Percentiles rank a stretch among this genome's conserved stretches.
These are phyloP conservation scores for Dysidea cf. avara DNA, from an alignment of 37 sponge, comb jelly and placozoan species.

Conservation along the genomic window DNA sequence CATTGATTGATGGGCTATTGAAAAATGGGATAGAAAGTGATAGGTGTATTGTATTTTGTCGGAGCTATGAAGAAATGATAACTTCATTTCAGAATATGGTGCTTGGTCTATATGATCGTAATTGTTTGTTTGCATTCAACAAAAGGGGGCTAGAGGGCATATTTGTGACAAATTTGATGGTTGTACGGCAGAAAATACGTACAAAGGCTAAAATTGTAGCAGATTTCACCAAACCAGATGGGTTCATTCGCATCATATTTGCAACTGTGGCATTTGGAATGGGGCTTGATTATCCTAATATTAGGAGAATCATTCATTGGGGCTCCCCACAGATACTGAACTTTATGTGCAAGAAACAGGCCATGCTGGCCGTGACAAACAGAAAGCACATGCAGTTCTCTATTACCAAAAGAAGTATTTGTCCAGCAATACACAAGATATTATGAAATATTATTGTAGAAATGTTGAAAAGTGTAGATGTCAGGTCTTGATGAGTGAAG, in stretches of 20 bases:
- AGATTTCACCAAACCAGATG: conserved; percentile 21
- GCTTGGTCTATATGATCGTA: neutral
- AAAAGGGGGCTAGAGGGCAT: no score
- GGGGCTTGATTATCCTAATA: conserved; percentile 51
- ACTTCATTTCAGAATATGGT: neutral
- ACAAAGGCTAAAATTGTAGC: conserved; percentile 25
- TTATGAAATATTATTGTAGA: no score
- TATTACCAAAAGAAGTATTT: neutral
- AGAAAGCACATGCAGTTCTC: conserved; percentile 11
- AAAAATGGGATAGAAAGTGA: neutral
- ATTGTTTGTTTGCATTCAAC: conserved; percentile 1
- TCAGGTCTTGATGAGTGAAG: no score
- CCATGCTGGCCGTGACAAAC: conserved; percentile 43
- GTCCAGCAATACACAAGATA: no score
- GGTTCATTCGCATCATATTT: conserved; percentile 24
- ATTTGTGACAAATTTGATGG: conserved; percentile 41
- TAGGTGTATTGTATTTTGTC: conserved; percentile 13
- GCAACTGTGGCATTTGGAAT: conserved; percentile 61
- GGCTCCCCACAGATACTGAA: conserved; percentile 45
- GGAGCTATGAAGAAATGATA: conserved; percentile 1
- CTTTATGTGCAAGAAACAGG: conserved; percentile 57
- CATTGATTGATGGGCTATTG: conserved; percentile 6
- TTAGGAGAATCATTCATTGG: conserved; percentile 42
- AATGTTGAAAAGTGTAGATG: no score
- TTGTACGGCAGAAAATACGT: conserved; percentile 9